A percentile compares a stretch with the other conserved stretches of the same genome.
Evolutionary conservation across 2,888 invertebrate genomes (phyloP).

Genomic region (Mechanitis messenoides): DNA sequence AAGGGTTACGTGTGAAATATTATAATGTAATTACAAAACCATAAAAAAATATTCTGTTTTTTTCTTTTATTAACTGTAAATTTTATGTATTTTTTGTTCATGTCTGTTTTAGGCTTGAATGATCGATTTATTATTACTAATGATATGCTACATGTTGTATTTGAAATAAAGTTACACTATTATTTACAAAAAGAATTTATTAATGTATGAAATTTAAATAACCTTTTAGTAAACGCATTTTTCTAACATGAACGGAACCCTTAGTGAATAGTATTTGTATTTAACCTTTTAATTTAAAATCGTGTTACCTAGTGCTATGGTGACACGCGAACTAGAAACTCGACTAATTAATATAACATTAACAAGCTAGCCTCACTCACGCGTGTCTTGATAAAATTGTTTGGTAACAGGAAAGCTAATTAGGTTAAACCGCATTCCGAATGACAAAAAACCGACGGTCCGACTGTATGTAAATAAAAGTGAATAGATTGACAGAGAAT

Average conservation of each 20-base stretch:
- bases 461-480: conserved; percentile 11
- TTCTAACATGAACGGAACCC: too few species aligned
- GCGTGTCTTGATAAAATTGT: conserved; percentile 8
- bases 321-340: conserved; percentile 20
- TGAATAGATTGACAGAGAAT: conserved; percentile 13
- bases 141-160: too few species aligned
- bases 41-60: too few species aligned
- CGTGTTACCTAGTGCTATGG: conserved; percentile 14
- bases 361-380: conserved; percentile 9
- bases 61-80: too few species aligned
- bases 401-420: conserved; percentile 9
- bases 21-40: background rate
- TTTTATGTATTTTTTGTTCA: too few species aligned
- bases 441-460: conserved; percentile 5
- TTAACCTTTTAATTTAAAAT: conserved; percentile 1
- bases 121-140: too few species aligned
- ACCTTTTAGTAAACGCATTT: too few species aligned
- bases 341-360: conserved; percentile 25
- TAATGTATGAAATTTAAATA: too few species aligned
- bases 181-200: background rate
- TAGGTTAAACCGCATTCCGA: conserved; percentile 11
- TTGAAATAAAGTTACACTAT: too few species aligned
- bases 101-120: too few species aligned
- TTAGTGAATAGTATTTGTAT: too few species aligned
- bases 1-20: conserved; percentile 9